These are phyloP conservation scores for Lutraria rhynchaena DNA, from an alignment of 1,140 invertebrate species.

Conservation along the genomic window DNA sequence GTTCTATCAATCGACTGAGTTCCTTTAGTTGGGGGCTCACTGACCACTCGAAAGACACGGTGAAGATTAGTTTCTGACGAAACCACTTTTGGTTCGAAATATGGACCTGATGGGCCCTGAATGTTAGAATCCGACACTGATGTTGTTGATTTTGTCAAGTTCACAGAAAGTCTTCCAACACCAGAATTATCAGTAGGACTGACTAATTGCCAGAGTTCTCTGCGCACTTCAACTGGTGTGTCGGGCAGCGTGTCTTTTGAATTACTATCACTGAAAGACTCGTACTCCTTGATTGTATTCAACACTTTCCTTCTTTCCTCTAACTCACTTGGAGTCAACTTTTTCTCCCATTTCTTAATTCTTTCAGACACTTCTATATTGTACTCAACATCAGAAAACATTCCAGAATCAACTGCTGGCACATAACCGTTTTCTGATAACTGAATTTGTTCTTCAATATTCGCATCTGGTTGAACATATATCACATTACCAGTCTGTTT, in stretches of 20 bases:
- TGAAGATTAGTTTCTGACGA: slow-evolving; percentile 71
- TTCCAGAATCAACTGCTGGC: slow-evolving; percentile 67
- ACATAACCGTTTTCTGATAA: slow-evolving; percentile 33
- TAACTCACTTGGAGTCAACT: slow-evolving; percentile 54
- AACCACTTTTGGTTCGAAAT: slow-evolving; percentile 68
- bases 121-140: slow-evolving; percentile 51
- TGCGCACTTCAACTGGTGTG: slow-evolving; percentile 50
- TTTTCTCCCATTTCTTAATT: slow-evolving; percentile 78
- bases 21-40: slow-evolving; percentile 59
- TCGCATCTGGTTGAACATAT: slow-evolving; percentile 29
- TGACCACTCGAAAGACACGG: slow-evolving; percentile 71
- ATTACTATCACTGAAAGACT: slow-evolving; percentile 53
- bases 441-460: slow-evolving; percentile 24
- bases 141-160: slow-evolving; percentile 62
- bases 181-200: slow-evolving; percentile 50
- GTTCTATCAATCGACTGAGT: slow-evolving; percentile 14
- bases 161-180: slow-evolving; percentile 60
- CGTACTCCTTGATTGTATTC: slow-evolving; percentile 58
- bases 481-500: slow-evolving; percentile 43
- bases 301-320: slow-evolving; percentile 49
- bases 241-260: slow-evolving; percentile 50
- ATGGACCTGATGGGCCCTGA: slow-evolving; percentile 10
- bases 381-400: slow-evolving; percentile 80
- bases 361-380: slow-evolving; percentile 78
- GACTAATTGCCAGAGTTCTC: slow-evolving; percentile 49